phyloP scores from a whole-genome alignment of 1,140 invertebrate species.

The Vollenhovia emeryi region DNA sequence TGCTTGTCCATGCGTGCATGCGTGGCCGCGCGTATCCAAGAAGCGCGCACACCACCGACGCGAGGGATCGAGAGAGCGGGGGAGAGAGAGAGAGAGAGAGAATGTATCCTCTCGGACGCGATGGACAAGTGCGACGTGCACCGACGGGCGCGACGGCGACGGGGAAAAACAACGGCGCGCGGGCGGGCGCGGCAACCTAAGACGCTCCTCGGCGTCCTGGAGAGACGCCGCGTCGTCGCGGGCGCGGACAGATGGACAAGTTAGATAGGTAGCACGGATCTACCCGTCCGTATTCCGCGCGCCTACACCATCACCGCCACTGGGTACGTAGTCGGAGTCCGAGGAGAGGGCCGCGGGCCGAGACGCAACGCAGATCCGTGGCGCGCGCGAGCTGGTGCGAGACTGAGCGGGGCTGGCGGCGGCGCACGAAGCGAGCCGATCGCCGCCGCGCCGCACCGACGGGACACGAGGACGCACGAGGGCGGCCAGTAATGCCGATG shows the following conservation, averaged over 20 bases:
- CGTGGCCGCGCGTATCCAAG: conserved; percentile 52
- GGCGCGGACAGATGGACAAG: no score
- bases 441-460: conserved; percentile 65
- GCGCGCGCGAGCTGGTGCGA: conserved; percentile 29
- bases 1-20: conserved; percentile 43
- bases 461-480: conserved; percentile 65
- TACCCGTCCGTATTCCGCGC: neutral
- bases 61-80: neutral
- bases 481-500: conserved; percentile 61
- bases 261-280: neutral
- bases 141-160: no score
- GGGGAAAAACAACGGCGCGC: neutral
- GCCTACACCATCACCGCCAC: no score
- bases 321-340: no score
- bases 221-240: conserved; percentile 12
- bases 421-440: conserved; percentile 51
- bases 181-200: no score
- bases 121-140: no score
- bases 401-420: neutral
- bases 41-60: conserved; percentile 21
- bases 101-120: no score
- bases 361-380: conserved; percentile 10
- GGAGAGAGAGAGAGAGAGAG: neutral
- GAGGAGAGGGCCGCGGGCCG: neutral
- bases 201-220: neutral